Percentiles rank a stretch among this genome's conserved stretches.
Conservation (phyloP, 2,797 vertebrate species). For the Myotis vivesi region DNA sequence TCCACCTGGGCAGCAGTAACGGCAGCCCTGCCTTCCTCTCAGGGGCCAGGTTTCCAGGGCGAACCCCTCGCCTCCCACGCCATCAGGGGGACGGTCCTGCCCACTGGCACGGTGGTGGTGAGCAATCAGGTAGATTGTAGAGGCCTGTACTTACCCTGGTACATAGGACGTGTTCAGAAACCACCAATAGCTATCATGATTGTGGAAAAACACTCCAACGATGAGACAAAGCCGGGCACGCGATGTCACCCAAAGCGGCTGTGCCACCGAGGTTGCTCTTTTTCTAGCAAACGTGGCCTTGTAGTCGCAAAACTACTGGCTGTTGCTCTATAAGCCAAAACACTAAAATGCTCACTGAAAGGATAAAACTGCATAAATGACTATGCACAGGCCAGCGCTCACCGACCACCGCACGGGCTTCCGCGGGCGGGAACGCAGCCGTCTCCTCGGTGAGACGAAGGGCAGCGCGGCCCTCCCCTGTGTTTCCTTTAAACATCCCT, state of each 20-base stretch:
- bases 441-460: background rate
- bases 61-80: fast-evolving
- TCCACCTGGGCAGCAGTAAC: background rate
- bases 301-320: background rate
- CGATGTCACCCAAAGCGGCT: background rate
- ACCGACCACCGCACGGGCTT: fast-evolving
- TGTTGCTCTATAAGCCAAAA: background rate
- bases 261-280: background rate
- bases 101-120: background rate
- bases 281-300: background rate
- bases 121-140: background rate
- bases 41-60: fast-evolving
- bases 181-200: background rate
- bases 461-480: fast-evolving
- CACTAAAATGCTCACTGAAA: background rate
- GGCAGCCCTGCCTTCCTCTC: background rate
- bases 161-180: background rate
- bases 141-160: background rate
- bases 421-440: fast-evolving
- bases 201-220: background rate
- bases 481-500: fast-evolving
- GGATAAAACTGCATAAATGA: background rate
- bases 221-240: background rate
- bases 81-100: background rate
- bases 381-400: background rate